Conservation (phyloP, 2,797 vertebrate species). For the Crocodylus rhombifer region DNA sequence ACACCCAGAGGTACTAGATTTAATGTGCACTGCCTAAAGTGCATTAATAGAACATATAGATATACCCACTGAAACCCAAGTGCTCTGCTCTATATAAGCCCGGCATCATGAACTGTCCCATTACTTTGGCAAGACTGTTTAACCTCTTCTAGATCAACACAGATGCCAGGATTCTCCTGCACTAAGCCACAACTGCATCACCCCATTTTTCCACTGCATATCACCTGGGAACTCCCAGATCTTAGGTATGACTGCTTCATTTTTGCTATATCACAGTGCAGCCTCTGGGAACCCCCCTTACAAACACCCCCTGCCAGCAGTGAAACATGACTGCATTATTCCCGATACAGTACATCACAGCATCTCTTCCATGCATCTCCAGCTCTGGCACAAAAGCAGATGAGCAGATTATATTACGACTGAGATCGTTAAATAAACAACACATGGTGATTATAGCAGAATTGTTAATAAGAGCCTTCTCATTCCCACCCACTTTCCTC, state of each 20-base stretch:
- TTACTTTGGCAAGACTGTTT: not conserved
- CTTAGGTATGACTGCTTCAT: not conserved
- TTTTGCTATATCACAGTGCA: not conserved
- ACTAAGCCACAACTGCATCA: not conserved
- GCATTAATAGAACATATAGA: too few species aligned
- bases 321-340: not conserved
- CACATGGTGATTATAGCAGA: not conserved
- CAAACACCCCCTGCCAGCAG: not conserved
- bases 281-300: not conserved
- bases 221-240: not conserved
- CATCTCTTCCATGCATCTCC: not conserved
- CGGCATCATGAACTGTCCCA: too few species aligned
- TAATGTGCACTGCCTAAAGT: too few species aligned
- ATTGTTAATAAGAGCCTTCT: slow-evolving; percentile 9
- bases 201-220: not conserved
- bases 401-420: not conserved
- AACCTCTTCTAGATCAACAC: slow-evolving; percentile 38
- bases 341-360: not conserved
- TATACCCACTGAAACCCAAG: too few species aligned
- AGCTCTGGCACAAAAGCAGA: not conserved
- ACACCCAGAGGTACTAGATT: too few species aligned
- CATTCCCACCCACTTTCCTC: not conserved
- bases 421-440: not conserved
- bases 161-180: slow-evolving; percentile 60
- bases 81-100: too few species aligned